Percentiles rank a stretch among this genome's conserved stretches.
These are phyloP conservation scores for Bovichtus variegatus DNA, from an alignment of 2,797 vertebrate genomes.

Conservation along the genomic window DNA sequence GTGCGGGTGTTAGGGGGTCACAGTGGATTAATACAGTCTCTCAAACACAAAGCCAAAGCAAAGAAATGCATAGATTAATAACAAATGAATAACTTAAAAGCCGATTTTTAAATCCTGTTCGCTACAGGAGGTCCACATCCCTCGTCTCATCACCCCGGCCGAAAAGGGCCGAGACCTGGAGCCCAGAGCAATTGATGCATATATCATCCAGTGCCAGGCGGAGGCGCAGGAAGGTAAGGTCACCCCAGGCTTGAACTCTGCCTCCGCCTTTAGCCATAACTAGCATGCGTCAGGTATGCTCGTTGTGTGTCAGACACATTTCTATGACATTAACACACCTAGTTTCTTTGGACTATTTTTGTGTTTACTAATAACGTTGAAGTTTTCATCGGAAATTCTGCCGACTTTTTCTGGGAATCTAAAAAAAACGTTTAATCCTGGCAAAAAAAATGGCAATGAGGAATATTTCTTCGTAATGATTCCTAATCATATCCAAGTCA, in stretches of 20 bases:
- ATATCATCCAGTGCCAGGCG: constrained; percentile 95
- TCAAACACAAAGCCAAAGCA: not conserved
- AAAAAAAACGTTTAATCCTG: no score
- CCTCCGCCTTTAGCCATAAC: no score
- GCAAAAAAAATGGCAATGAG: not conserved
- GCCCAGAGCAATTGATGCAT: constrained; percentile 91
- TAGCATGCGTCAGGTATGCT: no score
- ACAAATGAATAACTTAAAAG: not conserved
- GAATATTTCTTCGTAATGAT: not conserved
- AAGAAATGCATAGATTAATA: not conserved
- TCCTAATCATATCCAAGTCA: not conserved
- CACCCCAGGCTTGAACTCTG: not conserved
- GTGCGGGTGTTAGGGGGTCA: no score
- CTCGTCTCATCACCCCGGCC: constrained; percentile 93
- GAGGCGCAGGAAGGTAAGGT: constrained; percentile 97
- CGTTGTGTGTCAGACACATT: not conserved
- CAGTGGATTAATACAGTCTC: not conserved
- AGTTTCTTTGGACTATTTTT: not conserved
- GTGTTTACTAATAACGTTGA: not conserved
- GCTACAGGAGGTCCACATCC: constrained; percentile 91
- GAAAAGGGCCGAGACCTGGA: constrained; percentile 96
- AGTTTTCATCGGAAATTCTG: not conserved
- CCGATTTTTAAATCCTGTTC: not conserved
- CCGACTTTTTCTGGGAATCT: not conserved
- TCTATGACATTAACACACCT: not conserved